These are phyloP conservation scores for Cyphomyrus plagiostoma DNA, from an alignment of 2,113 vertebrate genomes.

Conservation along the genomic window DNA sequence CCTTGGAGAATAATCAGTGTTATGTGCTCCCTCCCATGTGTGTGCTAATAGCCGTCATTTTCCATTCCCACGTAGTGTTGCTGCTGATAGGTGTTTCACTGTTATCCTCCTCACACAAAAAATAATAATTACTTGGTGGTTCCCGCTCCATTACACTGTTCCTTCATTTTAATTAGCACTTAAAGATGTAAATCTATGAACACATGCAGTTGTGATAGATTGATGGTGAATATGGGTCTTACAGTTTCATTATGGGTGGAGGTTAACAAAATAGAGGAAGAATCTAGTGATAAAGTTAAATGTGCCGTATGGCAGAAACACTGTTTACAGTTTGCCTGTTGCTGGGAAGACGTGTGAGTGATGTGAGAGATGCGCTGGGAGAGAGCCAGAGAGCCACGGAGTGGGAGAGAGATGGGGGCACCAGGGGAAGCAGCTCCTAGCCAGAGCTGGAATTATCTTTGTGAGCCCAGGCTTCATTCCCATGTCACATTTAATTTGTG, in stretches of 20 bases:
- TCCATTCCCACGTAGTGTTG: not conserved
- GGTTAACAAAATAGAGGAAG: slow-evolving; percentile 8
- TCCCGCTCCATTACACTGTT: slow-evolving; percentile 12
- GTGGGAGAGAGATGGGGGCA: slow-evolving; percentile 13
- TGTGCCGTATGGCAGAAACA: slow-evolving; percentile 24
- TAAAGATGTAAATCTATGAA: slow-evolving; percentile 30
- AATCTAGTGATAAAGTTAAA: slow-evolving; percentile 25
- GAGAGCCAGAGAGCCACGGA: not conserved
- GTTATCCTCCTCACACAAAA: slow-evolving; percentile 1
- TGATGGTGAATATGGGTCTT: slow-evolving; percentile 16
- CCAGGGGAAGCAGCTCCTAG: slow-evolving; percentile 12
- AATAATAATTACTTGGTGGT: slow-evolving; percentile 14
- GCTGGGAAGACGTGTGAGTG: slow-evolving; percentile 15
- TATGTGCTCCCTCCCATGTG: not conserved
- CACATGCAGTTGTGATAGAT: slow-evolving; percentile 19
- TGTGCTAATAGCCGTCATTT: not conserved
- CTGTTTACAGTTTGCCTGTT: slow-evolving; percentile 27
- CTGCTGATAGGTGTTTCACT: not conserved
- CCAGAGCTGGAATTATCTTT: slow-evolving; percentile 36
- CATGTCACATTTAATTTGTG: slow-evolving; percentile 44
- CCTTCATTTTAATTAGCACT: slow-evolving; percentile 27
- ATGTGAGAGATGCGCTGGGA: not conserved
- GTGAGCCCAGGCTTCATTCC: slow-evolving; percentile 41
- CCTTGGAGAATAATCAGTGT: not conserved
- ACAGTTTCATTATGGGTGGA: slow-evolving; percentile 22